Evolutionary conservation across 2,888 invertebrate species (phyloP), one percentile per base, ranked within the genome.

Genomic region (Athalia cordata): DNA sequence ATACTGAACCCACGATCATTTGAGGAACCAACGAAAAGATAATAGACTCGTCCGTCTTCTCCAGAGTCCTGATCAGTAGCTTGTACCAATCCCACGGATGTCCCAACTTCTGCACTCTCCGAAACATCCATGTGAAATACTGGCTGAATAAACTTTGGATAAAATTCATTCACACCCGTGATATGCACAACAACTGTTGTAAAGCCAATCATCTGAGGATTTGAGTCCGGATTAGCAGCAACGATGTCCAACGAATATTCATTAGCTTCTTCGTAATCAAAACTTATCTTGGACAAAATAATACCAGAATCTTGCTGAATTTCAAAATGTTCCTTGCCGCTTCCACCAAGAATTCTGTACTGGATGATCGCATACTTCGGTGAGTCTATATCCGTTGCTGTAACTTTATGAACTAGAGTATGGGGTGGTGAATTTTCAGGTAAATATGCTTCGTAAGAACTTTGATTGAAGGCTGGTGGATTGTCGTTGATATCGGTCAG

Each of bases 401-500:
- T 91, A 0, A 97, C 93, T 80, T 93, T 93, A 84, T 93, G 95
- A 8, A 97, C 95, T 82, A 94, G 93, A 80, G 94, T 95, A 76
- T 95, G 94, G 0, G 94, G 90, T 0, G 95, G 94, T 11, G 95
- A 93, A 88, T 98, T 98, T 91, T 98, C 98, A 0, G 95, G 93
- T 64, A 98, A 91, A 86, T 93, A 95, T 0, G 96, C 96, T 83
- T 95, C 93, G 87, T 96, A 98, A 74, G 92, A 90, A 0, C 93
- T 92, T 87, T 95, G 95, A 88, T 96, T 95, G 87, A 98, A 99
- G 11, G 92, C 91, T 0, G 98, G 98, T 8, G 97, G 94, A 89
- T 98, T 98, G 86, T 99, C 98, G 87, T 98, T 98, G 57, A 98
- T 96, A 87, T 99, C 98, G 0, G 96, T 96, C 1, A 99, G 92